These are phyloP conservation scores for Eutrigla gurnardus DNA, from an alignment of 2,797 vertebrate genomes.

Conservation along the genomic window DNA sequence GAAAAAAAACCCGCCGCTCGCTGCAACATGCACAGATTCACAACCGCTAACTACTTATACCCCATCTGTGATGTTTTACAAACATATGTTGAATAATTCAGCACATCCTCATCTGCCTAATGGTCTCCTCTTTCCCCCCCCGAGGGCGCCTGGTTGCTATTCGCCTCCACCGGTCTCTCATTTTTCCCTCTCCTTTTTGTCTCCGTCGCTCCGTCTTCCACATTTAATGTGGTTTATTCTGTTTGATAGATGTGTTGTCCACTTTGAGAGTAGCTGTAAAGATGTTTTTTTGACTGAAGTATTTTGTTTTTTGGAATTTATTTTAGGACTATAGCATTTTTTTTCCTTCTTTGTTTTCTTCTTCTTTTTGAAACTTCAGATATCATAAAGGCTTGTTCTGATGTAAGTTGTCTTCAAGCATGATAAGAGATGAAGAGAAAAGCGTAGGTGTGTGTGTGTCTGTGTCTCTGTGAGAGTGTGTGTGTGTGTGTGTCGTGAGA, in stretches of 20 bases:
- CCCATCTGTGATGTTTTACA: constrained; percentile 76
- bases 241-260: constrained; percentile 28
- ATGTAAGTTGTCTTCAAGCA: neutral
- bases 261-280: neutral
- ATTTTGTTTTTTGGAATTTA: neutral
- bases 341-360: neutral
- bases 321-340: neutral
- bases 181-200: constrained; percentile 38
- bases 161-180: constrained; percentile 49
- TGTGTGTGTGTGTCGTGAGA: neutral
- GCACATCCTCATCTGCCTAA: constrained; percentile 67
- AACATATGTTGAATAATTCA: constrained; percentile 76
- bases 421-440: neutral
- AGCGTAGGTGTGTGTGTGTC: neutral
- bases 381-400: neutral
- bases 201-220: constrained; percentile 19
- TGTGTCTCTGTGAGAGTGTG: neutral
- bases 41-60: constrained; percentile 56
- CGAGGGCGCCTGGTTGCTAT: constrained; percentile 48
- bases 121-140: constrained; percentile 61
- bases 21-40: constrained; percentile 45
- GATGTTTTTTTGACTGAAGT: neutral
- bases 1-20: constrained; percentile 35
- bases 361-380: constrained; percentile 3
- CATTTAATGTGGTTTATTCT: constrained; percentile 14